phyloP scores from a whole-genome alignment of 2,113 vertebrate species.

The Rhagologus leucostigma region DNA sequence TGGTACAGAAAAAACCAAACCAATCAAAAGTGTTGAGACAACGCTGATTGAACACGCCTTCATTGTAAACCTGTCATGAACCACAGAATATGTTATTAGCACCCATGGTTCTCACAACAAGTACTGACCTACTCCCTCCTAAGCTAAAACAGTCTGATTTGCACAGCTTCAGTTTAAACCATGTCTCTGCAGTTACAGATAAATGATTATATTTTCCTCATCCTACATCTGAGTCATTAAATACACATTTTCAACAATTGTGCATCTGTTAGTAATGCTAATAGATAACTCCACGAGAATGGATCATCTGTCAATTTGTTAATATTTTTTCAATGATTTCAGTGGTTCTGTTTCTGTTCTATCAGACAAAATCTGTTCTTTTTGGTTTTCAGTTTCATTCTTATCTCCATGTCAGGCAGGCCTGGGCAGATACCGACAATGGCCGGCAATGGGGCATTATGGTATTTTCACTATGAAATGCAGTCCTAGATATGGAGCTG shows the following conservation, averaged over 20 bases:
- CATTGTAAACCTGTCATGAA: neutral
- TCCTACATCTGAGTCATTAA: neutral
- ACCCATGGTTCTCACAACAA: neutral
- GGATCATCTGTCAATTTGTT: neutral
- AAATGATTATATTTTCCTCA: neutral
- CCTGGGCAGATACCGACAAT: neutral
- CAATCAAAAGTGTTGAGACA: neutral
- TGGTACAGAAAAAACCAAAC: neutral
- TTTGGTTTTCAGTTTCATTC: neutral
- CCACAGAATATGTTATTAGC: neutral
- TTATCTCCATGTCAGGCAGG: neutral
- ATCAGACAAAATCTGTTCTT: neutral
- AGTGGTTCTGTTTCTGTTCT: neutral
- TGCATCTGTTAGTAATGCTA: neutral
- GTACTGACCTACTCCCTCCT: neutral
- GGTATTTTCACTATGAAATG: neutral
- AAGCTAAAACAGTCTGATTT: neutral
- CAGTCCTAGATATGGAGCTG: neutral
- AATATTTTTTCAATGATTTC: neutral
- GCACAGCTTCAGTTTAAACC: neutral
- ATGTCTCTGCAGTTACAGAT: neutral
- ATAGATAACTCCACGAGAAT: neutral
- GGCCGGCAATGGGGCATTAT: neutral
- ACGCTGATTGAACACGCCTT: neutral
- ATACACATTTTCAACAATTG: neutral